Base-by-base conservation (phyloP, 2,797 vertebrate genomes). In the Peromyscus attwateri region DNA sequence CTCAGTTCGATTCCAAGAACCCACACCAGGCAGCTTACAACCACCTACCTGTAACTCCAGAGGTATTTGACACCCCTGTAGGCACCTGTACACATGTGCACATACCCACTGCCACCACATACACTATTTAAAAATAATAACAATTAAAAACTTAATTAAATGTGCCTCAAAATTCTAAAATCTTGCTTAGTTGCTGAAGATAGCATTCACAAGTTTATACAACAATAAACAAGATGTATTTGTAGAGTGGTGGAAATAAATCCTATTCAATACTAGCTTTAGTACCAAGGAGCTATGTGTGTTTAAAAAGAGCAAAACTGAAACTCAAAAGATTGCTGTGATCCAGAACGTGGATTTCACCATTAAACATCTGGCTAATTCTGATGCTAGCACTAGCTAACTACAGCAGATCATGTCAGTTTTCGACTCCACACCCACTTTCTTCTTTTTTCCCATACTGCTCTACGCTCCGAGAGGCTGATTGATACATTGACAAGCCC, bases 131-230 rank as follows among this genome's bases (percentile, higher is more conserved):
- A 70, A 70, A 71, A 87, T 70, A 70, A 37, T 55, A 27, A 29
- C 21, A 70, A 52, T 87, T 71, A 27, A 37, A 52, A 55, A 2
- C 57, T 25, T 52, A n/a, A 84, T 31, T 79, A 40, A 57, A 92
- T 12, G 82, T 29, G 64, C 31, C 92, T 75, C 92, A 66, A 90
- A 93, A 43, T 60, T 93, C 27, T 34, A 97, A 77, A 91, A 71
- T 76, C 83, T 60, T 71, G 37, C 37, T 80, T 23, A 89, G 57
- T 89, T 87, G 17, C 89, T 87, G 60, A 43, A 79, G 55, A 46
- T 1, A 57, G 16, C 37, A 27, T 77, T 93, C 3, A 87, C 34
- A 91, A 62, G 5, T 70, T 91, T 87, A 31, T 43, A 66, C 68
- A 55, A 34, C 27, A 62, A 80, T 37, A 10, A 85, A 60, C 0